phyloP scores from a whole-genome alignment of 2,797 vertebrate species.

The Parambassis ranga region DNA sequence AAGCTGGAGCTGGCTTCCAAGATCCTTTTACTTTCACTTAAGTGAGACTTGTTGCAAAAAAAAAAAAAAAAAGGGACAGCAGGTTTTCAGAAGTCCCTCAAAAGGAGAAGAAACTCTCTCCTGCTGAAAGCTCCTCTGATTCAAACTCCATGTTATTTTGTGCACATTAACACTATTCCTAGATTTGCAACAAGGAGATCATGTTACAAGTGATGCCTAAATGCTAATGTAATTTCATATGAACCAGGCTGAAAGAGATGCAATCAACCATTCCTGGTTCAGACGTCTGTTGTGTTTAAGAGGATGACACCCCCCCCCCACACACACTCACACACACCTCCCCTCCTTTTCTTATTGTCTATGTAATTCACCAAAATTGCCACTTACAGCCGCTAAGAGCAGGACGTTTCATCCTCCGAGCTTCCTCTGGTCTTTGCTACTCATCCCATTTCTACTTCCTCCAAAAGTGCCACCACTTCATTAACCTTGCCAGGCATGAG shows the following conservation, averaged over 20 bases:
- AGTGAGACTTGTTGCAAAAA: conserved; percentile 60
- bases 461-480: conserved; percentile 86
- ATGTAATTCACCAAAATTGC: conserved; percentile 87
- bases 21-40: conserved; percentile 57
- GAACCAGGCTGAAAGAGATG: conserved; percentile 81
- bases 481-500: conserved; percentile 85
- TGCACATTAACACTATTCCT: too few species aligned
- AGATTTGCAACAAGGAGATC: too few species aligned
- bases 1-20: conserved; percentile 59
- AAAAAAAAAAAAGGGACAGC: conserved; percentile 36
- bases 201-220: conserved; percentile 77
- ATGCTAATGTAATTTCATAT: conserved; percentile 84
- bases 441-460: conserved; percentile 85
- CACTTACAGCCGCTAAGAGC: conserved; percentile 83
- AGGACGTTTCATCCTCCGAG: conserved; percentile 83
- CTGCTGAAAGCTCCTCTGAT: conserved; percentile 21
- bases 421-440: conserved; percentile 84
- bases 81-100: conserved; percentile 42
- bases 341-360: conserved; percentile 84
- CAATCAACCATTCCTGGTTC: conserved; percentile 78
- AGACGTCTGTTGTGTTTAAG: conserved; percentile 81
- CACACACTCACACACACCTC: too few species aligned
- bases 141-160: too few species aligned
- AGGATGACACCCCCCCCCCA: conserved; percentile 82
- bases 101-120: conserved; percentile 20